These are phyloP conservation scores for Apteryx mantelli DNA, from an alignment of 2,113 vertebrate genomes.

Conservation along the genomic window DNA sequence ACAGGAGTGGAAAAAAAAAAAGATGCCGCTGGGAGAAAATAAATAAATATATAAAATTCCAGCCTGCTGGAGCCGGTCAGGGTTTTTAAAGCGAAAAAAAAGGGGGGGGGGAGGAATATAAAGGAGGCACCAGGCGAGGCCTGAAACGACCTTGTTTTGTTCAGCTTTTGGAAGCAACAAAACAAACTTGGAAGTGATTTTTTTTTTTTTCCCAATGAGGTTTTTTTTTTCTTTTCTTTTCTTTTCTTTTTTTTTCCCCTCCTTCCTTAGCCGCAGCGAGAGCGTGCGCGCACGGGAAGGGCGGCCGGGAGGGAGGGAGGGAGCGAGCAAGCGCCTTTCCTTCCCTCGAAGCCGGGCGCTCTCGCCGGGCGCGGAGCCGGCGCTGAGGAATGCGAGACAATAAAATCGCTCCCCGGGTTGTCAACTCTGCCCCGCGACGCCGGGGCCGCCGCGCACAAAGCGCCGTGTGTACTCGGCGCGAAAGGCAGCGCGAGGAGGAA, in stretches of 20 bases:
- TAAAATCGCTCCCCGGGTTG: constrained; percentile 12
- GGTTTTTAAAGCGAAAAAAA: constrained; percentile 13
- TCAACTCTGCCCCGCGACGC: constrained; percentile 14
- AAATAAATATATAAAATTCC: neutral
- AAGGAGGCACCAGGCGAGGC: constrained; percentile 44
- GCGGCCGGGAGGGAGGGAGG: neutral
- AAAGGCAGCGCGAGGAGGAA: too few species aligned
- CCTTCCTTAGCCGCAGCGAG: too few species aligned
- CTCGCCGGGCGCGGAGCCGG: neutral
- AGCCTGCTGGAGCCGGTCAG: neutral
- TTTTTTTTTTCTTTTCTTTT: neutral
- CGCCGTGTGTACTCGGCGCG: neutral
- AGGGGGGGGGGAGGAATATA: neutral
- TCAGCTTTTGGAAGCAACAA: constrained; percentile 41
- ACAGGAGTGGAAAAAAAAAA: too few species aligned
- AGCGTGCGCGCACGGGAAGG: neutral
- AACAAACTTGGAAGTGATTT: neutral
- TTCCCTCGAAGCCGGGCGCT: neutral
- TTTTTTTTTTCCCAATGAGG: neutral
- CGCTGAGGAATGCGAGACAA: constrained; percentile 22
- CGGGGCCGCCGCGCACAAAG: constrained; percentile 17
- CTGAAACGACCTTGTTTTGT: constrained; percentile 46
- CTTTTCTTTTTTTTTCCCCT: too few species aligned
- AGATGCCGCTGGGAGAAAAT: neutral
- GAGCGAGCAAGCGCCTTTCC: neutral